Conservation (phyloP, 2,797 vertebrate genomes). For the Hypotaenidia okinawae region DNA sequence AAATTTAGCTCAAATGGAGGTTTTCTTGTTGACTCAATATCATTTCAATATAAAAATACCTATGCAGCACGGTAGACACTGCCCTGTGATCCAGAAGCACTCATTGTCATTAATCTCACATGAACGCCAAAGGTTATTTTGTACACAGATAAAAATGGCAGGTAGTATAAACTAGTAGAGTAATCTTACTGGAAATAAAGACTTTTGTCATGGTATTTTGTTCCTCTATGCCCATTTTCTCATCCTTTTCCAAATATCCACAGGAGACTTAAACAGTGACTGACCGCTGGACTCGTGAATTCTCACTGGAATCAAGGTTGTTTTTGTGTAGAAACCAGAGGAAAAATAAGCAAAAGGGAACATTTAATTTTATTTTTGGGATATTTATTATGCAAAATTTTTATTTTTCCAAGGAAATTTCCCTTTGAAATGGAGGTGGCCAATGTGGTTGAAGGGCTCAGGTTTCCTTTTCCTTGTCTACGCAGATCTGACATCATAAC, state of each 20-base stretch:
- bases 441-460: neutral
- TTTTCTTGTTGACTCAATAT: neutral
- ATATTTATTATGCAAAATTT: neutral
- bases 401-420: neutral
- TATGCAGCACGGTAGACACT: neutral
- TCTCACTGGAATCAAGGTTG: neutral
- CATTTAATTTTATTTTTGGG: neutral
- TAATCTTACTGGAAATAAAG: neutral
- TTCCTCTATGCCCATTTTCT: neutral
- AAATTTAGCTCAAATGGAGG: neutral
- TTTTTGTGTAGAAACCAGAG: neutral
- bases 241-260: neutral
- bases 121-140: neutral
- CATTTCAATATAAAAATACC: neutral
- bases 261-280: neutral
- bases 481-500: neutral
- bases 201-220: neutral
- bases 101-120: neutral
- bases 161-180: neutral
- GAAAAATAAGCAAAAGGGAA: neutral
- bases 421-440: neutral
- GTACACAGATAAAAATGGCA: neutral
- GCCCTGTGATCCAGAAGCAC: neutral
- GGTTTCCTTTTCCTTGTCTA: neutral
- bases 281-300: neutral